Evolutionary conservation across 2,113 vertebrate species (phyloP).

Genomic region (Halichoerus grypus): DNA sequence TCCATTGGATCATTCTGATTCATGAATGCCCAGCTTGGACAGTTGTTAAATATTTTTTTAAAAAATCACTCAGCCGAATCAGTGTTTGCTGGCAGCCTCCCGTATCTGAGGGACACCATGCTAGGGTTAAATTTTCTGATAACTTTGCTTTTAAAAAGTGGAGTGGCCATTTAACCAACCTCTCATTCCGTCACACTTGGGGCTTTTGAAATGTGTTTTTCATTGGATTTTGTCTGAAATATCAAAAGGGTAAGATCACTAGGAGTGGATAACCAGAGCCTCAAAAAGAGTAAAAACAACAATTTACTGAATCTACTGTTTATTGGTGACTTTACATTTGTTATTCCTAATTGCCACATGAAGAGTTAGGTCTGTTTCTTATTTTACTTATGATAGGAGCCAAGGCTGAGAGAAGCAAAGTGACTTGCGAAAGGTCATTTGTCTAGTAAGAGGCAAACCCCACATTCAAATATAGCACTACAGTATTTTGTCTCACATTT

Average conservation of each 20-base stretch:
- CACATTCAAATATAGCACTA: background rate
- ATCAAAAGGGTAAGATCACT: background rate
- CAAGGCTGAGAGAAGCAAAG: background rate
- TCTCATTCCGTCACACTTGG: background rate
- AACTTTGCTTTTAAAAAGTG: background rate
- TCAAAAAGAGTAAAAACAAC: background rate
- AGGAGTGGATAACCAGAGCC: background rate
- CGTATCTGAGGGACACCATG: background rate
- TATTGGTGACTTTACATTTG: background rate
- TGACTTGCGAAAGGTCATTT: background rate
- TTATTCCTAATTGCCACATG: background rate
- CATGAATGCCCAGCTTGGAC: background rate
- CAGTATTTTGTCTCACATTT: background rate
- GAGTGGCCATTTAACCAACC: background rate
- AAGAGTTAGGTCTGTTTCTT: conserved; percentile 41
- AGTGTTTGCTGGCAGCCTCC: background rate
- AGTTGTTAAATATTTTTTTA: background rate
- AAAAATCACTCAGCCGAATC: background rate
- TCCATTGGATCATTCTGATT: background rate
- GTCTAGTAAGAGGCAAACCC: background rate
- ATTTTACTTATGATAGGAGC: conserved; percentile 14
- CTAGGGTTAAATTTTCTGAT: background rate
- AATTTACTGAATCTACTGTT: background rate
- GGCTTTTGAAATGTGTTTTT: conserved; percentile 32
- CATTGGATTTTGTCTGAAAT: conserved; percentile 45